Evolutionary conservation across 2,888 invertebrate genomes (phyloP).

Genomic region (Cerceris ruficornis): DNA sequence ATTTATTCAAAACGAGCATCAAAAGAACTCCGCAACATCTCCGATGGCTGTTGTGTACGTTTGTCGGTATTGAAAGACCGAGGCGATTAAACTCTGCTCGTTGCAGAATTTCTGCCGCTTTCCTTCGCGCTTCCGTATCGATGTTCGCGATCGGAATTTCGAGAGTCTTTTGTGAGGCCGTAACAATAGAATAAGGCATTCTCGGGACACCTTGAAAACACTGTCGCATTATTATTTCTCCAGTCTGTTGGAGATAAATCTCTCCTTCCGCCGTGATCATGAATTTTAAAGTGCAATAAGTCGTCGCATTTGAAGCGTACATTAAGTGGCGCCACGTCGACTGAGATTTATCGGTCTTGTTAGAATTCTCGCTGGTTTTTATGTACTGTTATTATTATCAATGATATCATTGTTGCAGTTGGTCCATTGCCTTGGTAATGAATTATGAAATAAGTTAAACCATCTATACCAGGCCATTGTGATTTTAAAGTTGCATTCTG

Average conservation of each 20-base stretch:
- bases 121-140: neutral
- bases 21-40: too few relatives aligned
- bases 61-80: too few relatives aligned
- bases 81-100: too few relatives aligned
- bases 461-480: too few relatives aligned
- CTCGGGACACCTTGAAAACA: neutral
- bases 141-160: neutral
- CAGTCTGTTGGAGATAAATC: slow-evolving; percentile 5
- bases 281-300: slow-evolving; percentile 7
- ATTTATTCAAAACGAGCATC: too few relatives aligned
- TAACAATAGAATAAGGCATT: slow-evolving; percentile 3
- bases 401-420: too few relatives aligned
- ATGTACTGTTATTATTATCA: too few relatives aligned
- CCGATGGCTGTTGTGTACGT: too few relatives aligned
- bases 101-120: neutral
- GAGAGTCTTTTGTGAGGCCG: neutral
- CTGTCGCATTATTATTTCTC: slow-evolving; percentile 12
- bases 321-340: neutral
- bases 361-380: too few relatives aligned
- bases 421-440: too few relatives aligned
- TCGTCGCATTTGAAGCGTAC: neutral
- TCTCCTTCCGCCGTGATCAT: slow-evolving; percentile 1
- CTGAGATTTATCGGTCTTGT: neutral
- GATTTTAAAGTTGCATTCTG: too few relatives aligned
- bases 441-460: too few relatives aligned